A percentile compares a stretch with the other conserved stretches of the same genome.
Evolutionary conservation across 35 echinoderm and acorn worm species (phyloP).

Genomic region (Strongylocentrotus purpuratus): DNA sequence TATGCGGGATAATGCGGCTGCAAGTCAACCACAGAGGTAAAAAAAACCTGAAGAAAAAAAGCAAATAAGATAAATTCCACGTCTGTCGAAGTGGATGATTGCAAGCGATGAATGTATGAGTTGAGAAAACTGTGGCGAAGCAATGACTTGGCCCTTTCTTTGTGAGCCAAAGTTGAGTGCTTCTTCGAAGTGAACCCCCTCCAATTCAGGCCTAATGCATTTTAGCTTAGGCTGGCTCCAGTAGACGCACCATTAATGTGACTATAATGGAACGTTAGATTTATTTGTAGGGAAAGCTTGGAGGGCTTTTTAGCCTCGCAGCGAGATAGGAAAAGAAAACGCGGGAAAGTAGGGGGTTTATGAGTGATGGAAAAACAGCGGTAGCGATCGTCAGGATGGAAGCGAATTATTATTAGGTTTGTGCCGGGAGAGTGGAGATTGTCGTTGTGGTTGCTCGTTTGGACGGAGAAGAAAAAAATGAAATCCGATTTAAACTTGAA

Average conservation of each 20-base stretch:
- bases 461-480: background rate
- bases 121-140: background rate
- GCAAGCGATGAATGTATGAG: background rate
- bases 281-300: background rate
- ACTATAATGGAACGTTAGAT: slow-evolving; percentile 4
- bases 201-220: background rate
- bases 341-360: background rate
- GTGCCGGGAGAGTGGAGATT: background rate
- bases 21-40: background rate
- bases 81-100: background rate
- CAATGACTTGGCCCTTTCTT: background rate
- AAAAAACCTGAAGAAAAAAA: background rate
- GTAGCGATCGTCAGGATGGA: background rate
- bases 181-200: background rate
- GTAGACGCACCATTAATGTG: background rate
- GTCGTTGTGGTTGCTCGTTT: background rate
- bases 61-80: background rate
- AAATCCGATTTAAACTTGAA: slow-evolving; percentile 10
- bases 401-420: slow-evolving; percentile 13
- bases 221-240: slow-evolving; percentile 1
- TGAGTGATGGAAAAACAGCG: background rate
- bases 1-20: background rate
- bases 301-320: background rate
- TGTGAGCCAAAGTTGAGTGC: background rate
- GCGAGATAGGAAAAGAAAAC: background rate